A percentile compares a stretch with the other conserved stretches of the same genome.
phyloP scores from a whole-genome alignment of 1,140 invertebrate species.

The Phthorimaea operculella region DNA sequence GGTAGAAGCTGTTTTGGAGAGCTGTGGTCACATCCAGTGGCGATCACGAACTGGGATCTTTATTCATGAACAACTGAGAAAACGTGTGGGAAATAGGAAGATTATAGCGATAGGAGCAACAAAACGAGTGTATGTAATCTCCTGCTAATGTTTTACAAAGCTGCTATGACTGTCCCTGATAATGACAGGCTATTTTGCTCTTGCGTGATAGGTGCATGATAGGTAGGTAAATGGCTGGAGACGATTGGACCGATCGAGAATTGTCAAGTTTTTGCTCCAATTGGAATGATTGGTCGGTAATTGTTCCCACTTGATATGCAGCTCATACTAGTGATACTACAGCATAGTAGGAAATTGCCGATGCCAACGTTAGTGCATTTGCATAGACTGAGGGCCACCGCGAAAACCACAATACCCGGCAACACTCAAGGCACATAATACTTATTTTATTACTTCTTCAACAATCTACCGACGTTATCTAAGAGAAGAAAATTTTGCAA shows the following conservation, averaged over 20 bases:
- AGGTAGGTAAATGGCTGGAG: too few species aligned
- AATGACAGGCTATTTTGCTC: too few species aligned
- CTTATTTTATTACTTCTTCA: not conserved
- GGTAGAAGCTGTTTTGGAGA: not conserved
- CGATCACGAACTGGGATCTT: not conserved
- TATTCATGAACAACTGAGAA: not conserved
- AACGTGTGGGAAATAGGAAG: not conserved
- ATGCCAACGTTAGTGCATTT: slow-evolving; percentile 14
- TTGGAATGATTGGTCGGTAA: not conserved
- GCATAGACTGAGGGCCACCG: slow-evolving; percentile 21
- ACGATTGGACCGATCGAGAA: too few species aligned
- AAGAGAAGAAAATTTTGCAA: slow-evolving; percentile 17
- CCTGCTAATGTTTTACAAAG: too few species aligned
- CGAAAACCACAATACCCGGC: not conserved
- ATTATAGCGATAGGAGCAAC: too few species aligned
- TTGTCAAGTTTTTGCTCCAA: not conserved
- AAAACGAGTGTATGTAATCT: too few species aligned
- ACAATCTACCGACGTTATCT: not conserved
- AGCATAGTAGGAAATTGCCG: slow-evolving; percentile 16
- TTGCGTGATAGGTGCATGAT: too few species aligned
- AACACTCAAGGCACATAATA: not conserved
- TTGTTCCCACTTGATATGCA: not conserved
- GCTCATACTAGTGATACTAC: not conserved
- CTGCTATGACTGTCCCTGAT: too few species aligned
- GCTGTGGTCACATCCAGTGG: not conserved